Evolutionary conservation across 2,888 invertebrate genomes (phyloP).

Genomic region (Serrognathus titanus): DNA sequence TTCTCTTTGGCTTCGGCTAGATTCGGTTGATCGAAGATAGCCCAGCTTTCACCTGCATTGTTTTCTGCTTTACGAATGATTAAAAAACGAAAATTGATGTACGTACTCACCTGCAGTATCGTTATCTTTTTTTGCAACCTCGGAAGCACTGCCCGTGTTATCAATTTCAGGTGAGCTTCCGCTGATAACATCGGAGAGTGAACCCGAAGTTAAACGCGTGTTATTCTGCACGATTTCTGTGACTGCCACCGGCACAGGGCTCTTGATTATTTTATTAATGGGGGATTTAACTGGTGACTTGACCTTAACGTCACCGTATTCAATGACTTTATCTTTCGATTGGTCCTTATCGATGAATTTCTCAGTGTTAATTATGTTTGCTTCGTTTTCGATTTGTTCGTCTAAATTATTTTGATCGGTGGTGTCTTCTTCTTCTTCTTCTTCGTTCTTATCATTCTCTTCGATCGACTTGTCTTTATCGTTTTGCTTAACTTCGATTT

Average conservation of each 20-base stretch:
- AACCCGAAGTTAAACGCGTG: slow-evolving; percentile 55
- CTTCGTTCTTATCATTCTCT: slow-evolving; percentile 45
- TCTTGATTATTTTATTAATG: slow-evolving; percentile 32
- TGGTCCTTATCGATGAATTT: slow-evolving; percentile 29
- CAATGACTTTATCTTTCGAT: slow-evolving; percentile 22
- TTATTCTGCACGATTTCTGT: slow-evolving; percentile 42
- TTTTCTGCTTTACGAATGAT: not conserved
- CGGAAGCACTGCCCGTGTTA: slow-evolving; percentile 47
- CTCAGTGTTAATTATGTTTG: slow-evolving; percentile 31
- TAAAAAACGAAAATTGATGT: no score
- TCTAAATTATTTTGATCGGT: slow-evolving; percentile 27
- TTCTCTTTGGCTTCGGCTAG: slow-evolving; percentile 37
- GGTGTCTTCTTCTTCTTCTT: slow-evolving; percentile 30
- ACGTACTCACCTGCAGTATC: slow-evolving; percentile 44
- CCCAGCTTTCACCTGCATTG: slow-evolving; percentile 55
- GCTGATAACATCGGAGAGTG: slow-evolving; percentile 61
- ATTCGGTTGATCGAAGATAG: slow-evolving; percentile 55
- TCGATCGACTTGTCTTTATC: slow-evolving; percentile 36
- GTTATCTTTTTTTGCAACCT: slow-evolving; percentile 37
- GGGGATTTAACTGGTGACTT: slow-evolving; percentile 31
- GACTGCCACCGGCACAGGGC: slow-evolving; percentile 48
- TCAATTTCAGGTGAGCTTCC: slow-evolving; percentile 64
- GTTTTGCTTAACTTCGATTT: slow-evolving; percentile 50
- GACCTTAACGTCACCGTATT: slow-evolving; percentile 22
- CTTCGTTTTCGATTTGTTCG: slow-evolving; percentile 26